These are phyloP conservation scores for Lasioglossum zephyrum DNA, from an alignment of 2,888 invertebrate species.

Conservation along the genomic window DNA sequence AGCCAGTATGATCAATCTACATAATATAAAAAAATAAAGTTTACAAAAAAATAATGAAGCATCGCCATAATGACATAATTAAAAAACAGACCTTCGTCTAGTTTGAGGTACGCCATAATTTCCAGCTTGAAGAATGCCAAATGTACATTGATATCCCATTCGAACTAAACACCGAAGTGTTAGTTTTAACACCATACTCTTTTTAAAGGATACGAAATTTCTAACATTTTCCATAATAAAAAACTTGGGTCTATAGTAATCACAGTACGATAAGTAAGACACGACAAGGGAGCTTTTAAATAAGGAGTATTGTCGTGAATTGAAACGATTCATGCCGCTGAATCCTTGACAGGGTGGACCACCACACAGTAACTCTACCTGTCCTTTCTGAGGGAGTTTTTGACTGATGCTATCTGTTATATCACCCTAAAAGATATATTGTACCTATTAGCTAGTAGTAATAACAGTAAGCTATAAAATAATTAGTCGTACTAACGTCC, in stretches of 20 bases:
- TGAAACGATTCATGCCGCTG: slow-evolving; percentile 95
- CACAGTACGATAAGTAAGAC: slow-evolving; percentile 93
- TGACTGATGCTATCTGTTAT: slow-evolving; percentile 85
- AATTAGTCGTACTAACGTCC: slow-evolving; percentile 83
- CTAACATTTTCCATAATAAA: slow-evolving; percentile 94
- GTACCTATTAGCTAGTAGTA: slow-evolving; percentile 9
- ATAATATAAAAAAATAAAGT: slow-evolving; percentile 22
- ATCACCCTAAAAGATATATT: slow-evolving; percentile 82
- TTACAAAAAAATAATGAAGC: neutral
- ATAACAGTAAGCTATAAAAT: neutral
- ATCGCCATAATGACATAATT: slow-evolving; percentile 3
- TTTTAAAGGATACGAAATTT: slow-evolving; percentile 94
- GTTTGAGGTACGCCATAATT: slow-evolving; percentile 94
- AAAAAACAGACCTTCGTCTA: slow-evolving; percentile 86
- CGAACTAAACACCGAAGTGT: slow-evolving; percentile 90
- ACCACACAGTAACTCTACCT: slow-evolving; percentile 93
- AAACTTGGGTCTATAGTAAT: slow-evolving; percentile 93
- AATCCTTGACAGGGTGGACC: slow-evolving; percentile 96
- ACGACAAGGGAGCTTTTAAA: slow-evolving; percentile 95
- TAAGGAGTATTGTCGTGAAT: slow-evolving; percentile 92
- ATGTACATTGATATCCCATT: slow-evolving; percentile 95
- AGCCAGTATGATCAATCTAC: slow-evolving; percentile 90
- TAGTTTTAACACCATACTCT: slow-evolving; percentile 92
- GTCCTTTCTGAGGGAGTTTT: slow-evolving; percentile 90
- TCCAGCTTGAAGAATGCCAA: slow-evolving; percentile 94